These are phyloP conservation scores for Salticus scenicus DNA, from an alignment of 2,888 invertebrate genomes.

Conservation along the genomic window DNA sequence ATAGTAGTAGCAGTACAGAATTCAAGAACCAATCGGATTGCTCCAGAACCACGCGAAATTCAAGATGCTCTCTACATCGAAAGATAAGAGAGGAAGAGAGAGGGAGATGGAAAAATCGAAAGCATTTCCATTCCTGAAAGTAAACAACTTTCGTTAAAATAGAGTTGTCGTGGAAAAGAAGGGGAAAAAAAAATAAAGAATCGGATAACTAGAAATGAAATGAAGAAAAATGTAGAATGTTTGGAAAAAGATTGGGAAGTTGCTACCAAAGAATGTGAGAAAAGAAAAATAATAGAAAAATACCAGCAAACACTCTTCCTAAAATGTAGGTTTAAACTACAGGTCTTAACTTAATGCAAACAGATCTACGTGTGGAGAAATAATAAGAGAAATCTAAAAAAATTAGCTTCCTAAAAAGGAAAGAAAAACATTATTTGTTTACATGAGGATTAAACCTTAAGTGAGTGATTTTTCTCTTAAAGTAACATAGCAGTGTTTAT, in stretches of 20 bases:
- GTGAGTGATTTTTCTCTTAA: no score
- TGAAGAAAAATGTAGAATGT: constrained; percentile 4
- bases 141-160: constrained; percentile 21
- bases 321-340: not conserved
- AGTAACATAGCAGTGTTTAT: no score
- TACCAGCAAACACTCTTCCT: not conserved
- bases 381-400: no score
- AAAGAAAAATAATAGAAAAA: no score
- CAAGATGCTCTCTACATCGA: constrained; percentile 14
- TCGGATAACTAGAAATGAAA: not conserved
- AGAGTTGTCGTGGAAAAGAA: constrained; percentile 3
- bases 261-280: no score
- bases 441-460: no score
- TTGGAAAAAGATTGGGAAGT: not conserved
- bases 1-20: not conserved
- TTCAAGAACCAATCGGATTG: constrained; percentile 19
- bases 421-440: no score
- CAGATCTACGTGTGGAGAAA: no score
- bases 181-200: no score
- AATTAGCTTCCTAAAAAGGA: no score
- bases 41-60: constrained; percentile 24
- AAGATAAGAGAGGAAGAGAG: not conserved
- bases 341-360: no score
- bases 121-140: constrained; percentile 9
- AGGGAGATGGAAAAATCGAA: not conserved